Base-by-base conservation (phyloP, 1,140 invertebrate genomes). In the Probaryconus sp. region DNA sequence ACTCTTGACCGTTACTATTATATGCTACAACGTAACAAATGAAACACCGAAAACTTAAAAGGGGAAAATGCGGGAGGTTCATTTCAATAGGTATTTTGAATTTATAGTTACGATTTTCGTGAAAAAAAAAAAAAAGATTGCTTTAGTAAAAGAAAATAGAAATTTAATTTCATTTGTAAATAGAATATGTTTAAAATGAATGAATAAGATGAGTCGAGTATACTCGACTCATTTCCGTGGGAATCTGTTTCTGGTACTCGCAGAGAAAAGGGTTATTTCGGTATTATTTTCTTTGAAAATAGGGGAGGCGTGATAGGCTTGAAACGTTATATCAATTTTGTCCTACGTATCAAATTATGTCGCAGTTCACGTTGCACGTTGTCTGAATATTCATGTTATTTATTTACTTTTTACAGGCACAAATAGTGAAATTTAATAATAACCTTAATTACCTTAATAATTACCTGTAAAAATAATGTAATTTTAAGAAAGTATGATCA, bases 1-100 rank as follows among this genome's bases (percentile, higher is more conserved):
- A n/a, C n/a, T n/a, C n/a, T n/a, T n/a, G 56, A 70, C 67, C 48
- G 67, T 70, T 70, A 70, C 48, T 63, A 55, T 61, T n/a, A n/a
- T 70, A 42, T 5, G 26, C 9, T 61, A 70, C 65, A 58, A 51
- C 51, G 53, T 45, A 35, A 47, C 33, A 48, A 50, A 50, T 7
- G 20, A 26, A 5, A n/a, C 18, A n/a, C n/a, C n/a, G n/a, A n/a
- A n/a, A n/a, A n/a, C n/a, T n/a, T 33, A 37, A 51, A 69, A 58
- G 38, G 47, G 61, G 40, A 17, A 33, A 40, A 11, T 7, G 5
- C 21, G 17, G 16, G 56, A 60, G 7, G 16, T n/a, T n/a, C n/a
- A n/a, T n/a, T n/a, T 40, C 43, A 63, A 63, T 50, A 26, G 10
- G 30, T 35, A 38, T 53, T 53, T 40, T 26, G 7, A 16, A 53